A percentile compares a stretch with the other conserved stretches of the same genome.
Evolutionary conservation across 2,797 vertebrate genomes (phyloP).

Genomic region (Sebastes elongatus): DNA sequence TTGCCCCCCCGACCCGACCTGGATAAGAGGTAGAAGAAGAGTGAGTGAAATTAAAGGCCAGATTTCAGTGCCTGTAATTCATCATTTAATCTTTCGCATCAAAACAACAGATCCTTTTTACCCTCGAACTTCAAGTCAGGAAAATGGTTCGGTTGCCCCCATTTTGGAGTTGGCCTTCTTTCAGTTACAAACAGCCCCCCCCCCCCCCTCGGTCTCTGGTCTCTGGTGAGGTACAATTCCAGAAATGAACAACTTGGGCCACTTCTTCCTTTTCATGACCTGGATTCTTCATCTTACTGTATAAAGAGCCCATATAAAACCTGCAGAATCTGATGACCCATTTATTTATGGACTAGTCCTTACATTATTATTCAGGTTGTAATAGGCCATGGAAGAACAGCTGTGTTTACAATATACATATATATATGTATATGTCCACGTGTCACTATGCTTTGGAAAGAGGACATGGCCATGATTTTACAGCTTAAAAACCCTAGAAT

Average conservation of each 20-base stretch:
- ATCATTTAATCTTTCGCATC: too few relatives aligned
- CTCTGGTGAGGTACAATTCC: constrained; percentile 5
- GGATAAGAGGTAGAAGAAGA: too few relatives aligned
- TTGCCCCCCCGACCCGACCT: too few relatives aligned
- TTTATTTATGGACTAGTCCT: constrained; percentile 1
- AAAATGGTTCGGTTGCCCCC: background rate
- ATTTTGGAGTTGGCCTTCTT: constrained; percentile 13
- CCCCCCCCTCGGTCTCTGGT: background rate
- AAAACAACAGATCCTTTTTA: background rate
- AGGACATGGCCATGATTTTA: constrained; percentile 3
- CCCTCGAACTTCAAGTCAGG: background rate
- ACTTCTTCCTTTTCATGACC: constrained; percentile 35
- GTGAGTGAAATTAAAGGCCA: too few relatives aligned
- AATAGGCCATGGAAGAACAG: background rate
- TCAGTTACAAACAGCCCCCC: background rate
- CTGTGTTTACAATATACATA: background rate
- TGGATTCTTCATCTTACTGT: constrained; percentile 25
- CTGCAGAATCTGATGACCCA: constrained; percentile 25
- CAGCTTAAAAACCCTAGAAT: background rate
- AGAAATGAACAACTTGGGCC: constrained; percentile 10
- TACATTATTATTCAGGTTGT: constrained; percentile 7
- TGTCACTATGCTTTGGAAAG: background rate
- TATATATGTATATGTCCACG: background rate
- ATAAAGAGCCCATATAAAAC: background rate
- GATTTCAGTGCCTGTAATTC: too few relatives aligned